Evolutionary conservation across 2,888 invertebrate species (phyloP).

Genomic region (Gastrophysa polygoni): DNA sequence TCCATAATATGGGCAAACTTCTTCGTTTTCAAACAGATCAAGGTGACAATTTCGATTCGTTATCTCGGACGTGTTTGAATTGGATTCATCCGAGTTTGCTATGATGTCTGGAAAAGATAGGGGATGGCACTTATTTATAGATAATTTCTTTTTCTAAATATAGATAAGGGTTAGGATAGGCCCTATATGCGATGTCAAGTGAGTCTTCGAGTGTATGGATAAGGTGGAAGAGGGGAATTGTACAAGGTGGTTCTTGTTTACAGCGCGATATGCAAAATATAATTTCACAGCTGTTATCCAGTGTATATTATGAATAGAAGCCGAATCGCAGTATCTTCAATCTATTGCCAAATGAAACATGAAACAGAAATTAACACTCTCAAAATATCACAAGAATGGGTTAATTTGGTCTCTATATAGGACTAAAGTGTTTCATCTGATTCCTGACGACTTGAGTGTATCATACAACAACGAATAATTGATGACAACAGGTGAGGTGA

Average conservation of each 20-base stretch:
- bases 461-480: no score
- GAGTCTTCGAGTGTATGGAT: neutral
- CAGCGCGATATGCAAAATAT: no score
- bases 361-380: no score
- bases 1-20: slow-evolving; percentile 13
- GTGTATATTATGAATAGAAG: no score
- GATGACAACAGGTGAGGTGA: no score
- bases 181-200: neutral
- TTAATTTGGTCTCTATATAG: no score
- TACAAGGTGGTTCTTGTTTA: neutral
- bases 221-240: neutral
- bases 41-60: slow-evolving; percentile 9
- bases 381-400: no score
- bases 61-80: slow-evolving; percentile 12
- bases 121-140: slow-evolving; percentile 19
- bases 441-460: no score
- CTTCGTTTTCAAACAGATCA: slow-evolving; percentile 18
- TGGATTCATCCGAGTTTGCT: slow-evolving; percentile 12
- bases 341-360: no score
- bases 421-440: no score
- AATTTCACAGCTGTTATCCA: no score
- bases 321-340: no score
- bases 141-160: slow-evolving; percentile 17
- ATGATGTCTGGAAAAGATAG: slow-evolving; percentile 13
- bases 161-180: slow-evolving; percentile 15